Evolutionary conservation across 1,140 invertebrate species (phyloP).

Genomic region (Sitobion miscanthi): DNA sequence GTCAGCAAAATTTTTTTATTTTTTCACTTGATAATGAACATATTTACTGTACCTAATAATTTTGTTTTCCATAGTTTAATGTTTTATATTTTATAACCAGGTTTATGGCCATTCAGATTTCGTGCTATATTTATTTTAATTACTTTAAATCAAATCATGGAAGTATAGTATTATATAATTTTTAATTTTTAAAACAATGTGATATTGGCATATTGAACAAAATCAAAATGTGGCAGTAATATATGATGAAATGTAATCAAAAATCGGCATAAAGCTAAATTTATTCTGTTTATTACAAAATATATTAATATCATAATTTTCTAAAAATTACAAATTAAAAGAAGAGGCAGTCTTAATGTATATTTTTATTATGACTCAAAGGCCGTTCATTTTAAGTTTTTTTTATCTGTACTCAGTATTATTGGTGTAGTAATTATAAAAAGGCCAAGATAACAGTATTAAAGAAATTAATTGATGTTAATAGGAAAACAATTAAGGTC

Average conservation of each 20-base stretch:
- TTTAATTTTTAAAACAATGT: too few relatives aligned
- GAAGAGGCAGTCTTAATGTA: not conserved
- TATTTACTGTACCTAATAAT: not conserved
- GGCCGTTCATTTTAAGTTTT: not conserved
- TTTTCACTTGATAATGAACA: not conserved
- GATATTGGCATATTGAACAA: not conserved
- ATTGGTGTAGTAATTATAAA: not conserved
- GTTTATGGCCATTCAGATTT: not conserved
- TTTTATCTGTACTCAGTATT: not conserved
- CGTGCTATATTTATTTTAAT: not conserved
- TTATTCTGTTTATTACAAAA: not conserved
- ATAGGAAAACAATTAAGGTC: too few relatives aligned
- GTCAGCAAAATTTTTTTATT: too few relatives aligned
- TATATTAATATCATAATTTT: not conserved
- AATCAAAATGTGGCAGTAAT: not conserved
- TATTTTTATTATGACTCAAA: not conserved
- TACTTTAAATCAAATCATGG: not conserved
- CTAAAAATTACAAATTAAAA: not conserved
- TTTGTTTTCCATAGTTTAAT: not conserved
- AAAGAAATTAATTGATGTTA: too few relatives aligned
- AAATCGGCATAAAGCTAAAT: not conserved
- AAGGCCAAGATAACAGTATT: too few relatives aligned
- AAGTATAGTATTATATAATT: not conserved
- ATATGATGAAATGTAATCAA: not conserved
- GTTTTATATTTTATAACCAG: not conserved